A percentile compares a stretch with the other conserved stretches of the same genome.
phyloP scores from a whole-genome alignment of 2,888 invertebrate genomes.

The Ectobius pallidus region DNA sequence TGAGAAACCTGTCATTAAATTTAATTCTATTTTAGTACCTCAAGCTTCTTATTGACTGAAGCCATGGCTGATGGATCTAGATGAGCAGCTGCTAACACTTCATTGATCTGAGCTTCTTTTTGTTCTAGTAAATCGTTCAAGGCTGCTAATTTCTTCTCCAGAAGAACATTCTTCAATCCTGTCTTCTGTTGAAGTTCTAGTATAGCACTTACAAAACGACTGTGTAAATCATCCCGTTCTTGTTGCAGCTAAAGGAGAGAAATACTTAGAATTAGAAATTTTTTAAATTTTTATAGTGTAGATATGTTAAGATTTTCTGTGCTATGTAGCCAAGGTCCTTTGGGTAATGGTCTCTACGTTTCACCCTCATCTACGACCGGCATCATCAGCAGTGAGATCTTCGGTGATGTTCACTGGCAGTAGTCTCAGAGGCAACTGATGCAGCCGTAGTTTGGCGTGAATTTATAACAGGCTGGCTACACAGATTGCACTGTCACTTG shows the following conservation, averaged over 20 bases:
- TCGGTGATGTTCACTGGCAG: no score
- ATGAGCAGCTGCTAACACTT: conserved; percentile 66
- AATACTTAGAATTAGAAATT: no score
- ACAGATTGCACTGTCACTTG: no score
- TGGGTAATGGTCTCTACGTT: not conserved
- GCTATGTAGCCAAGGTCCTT: not conserved
- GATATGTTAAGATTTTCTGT: not conserved
- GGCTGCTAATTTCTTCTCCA: conserved; percentile 76
- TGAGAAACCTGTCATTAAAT: no score
- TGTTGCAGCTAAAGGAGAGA: conserved; percentile 60
- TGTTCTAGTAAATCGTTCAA: conserved; percentile 70
- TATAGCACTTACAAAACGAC: conserved; percentile 80
- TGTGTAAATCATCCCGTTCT: conserved; percentile 80
- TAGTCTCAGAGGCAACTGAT: no score
- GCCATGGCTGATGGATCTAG: conserved; percentile 60
- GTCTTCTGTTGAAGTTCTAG: conserved; percentile 88
- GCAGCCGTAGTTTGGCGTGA: no score
- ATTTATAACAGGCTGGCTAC: no score
- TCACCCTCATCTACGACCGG: no score
- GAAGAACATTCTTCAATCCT: conserved; percentile 77
- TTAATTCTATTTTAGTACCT: no score
- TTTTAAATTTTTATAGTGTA: not conserved
- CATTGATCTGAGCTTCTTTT: conserved; percentile 71
- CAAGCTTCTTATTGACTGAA: conserved; percentile 63
- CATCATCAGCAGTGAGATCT: no score